Base-by-base conservation (phyloP, 1,140 invertebrate genomes). In the Orius insidiosus region DNA sequence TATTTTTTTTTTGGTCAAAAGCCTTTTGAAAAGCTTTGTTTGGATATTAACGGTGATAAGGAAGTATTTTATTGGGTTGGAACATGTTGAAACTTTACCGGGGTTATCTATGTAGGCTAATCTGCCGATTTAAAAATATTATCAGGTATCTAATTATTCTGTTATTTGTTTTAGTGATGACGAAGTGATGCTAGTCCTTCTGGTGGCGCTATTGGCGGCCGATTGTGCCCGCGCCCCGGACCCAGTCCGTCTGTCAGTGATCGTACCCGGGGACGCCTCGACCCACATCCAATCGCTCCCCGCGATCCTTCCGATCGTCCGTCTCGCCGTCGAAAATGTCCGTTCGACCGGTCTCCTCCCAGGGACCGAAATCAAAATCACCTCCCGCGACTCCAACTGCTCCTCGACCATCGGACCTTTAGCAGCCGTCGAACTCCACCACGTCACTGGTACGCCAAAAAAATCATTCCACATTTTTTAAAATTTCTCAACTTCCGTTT, bases 391-490 rank as follows among this genome's bases (percentile, higher is more conserved):
- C 55, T 81, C 82, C 0, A 66, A 71, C n/a, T 86, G 83, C 58
- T 85, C 82, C 3, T 84, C 81, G 3, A 77, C 75, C 1, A 69
- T 73, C 38, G 84, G 83, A 1, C 78, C 82, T 0, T 62, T 86
- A 4, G 79, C 76, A 4, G 82, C 83, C 3, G 80, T 85, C 58
- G 79, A 85, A 43, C 78, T 85, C 51, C 78, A 82, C 60, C 70
- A 68, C 49, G 68, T 67, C 2, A 72, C 74, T 65, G 76, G 76
- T 80, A 59, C 68, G 60, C 3, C 35, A 15, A 36, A 36, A n/a
- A n/a, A n/a, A n/a, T n/a, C n/a, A n/a, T n/a, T n/a, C n/a, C n/a
- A n/a, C n/a, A n/a, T n/a, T n/a, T n/a, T n/a, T 24, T 24, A 24
- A 24, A 3, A 24, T 24, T 24, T 24, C 24, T 24, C 24, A 24